Evolutionary conservation across 2,888 invertebrate species (phyloP).

Genomic region (Stenotaenia linearis): DNA sequence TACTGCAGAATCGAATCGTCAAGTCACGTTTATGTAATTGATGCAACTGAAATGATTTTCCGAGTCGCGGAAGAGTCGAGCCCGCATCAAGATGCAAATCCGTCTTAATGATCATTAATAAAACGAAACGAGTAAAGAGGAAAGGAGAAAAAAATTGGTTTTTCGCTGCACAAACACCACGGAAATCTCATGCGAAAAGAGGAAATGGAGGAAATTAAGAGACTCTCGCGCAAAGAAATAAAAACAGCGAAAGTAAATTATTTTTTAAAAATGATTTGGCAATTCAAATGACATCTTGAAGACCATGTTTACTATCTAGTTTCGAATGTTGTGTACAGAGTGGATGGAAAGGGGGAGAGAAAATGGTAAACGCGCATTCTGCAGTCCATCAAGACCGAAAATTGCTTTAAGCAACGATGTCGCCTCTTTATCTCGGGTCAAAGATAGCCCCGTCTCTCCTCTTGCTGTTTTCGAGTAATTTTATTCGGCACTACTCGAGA

Average conservation of each 20-base stretch:
- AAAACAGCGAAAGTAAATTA: not conserved
- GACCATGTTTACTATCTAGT: not conserved
- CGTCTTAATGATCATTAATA: constrained; percentile 19
- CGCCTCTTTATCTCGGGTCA: constrained; percentile 19
- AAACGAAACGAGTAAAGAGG: constrained; percentile 1
- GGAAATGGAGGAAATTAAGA: not conserved
- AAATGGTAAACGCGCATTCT: not conserved
- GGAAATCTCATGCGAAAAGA: not conserved
- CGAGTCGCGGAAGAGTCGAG: not conserved
- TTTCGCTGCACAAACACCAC: not conserved
- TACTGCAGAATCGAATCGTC: not conserved
- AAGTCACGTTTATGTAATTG: not conserved
- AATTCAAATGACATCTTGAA: too few relatives aligned
- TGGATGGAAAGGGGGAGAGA: not conserved
- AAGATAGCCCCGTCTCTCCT: not conserved
- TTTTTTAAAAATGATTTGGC: not conserved
- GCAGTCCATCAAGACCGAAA: not conserved
- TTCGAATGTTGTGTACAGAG: not conserved
- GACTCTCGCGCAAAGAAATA: not conserved
- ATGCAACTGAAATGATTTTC: not conserved
- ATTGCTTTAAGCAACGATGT: not conserved
- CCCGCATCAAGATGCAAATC: constrained; percentile 15
- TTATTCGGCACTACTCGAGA: not conserved
- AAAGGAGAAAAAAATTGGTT: not conserved
- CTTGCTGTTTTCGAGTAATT: not conserved